Percentiles rank a stretch among this genome's conserved stretches.
Evolutionary conservation across 2,888 invertebrate genomes (phyloP).

Genomic region (Listrodromus nycthemerus): DNA sequence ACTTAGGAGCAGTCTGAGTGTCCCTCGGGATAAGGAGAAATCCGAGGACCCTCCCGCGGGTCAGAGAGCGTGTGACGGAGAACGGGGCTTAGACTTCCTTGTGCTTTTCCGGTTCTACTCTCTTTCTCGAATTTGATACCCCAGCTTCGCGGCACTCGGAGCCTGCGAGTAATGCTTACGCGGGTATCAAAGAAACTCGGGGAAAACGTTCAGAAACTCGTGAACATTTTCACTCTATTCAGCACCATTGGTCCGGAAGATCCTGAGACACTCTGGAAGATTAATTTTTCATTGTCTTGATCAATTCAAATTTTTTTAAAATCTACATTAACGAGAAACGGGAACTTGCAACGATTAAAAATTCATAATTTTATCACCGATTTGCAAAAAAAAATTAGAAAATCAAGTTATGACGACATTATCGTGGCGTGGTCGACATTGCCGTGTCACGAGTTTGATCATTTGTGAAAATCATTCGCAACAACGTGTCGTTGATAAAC

Average conservation of each 20-base stretch:
- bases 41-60: conserved; percentile 14
- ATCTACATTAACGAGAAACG: no score
- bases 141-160: conserved; percentile 16
- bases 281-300: no score
- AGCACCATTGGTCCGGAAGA: background rate
- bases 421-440: background rate
- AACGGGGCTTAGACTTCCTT: conserved; percentile 31
- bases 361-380: background rate
- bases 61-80: conserved; percentile 27
- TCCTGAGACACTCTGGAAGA: background rate
- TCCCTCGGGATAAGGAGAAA: conserved; percentile 35
- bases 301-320: no score
- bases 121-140: conserved; percentile 5
- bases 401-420: background rate
- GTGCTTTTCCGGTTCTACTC: conserved; percentile 1
- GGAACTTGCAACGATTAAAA: no score
- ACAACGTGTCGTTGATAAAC: background rate
- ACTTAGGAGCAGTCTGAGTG: conserved; percentile 35
- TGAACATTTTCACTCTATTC: background rate
- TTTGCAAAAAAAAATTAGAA: background rate
- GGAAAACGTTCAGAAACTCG: background rate
- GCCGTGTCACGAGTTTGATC: background rate
- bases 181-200: background rate
- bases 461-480: background rate
- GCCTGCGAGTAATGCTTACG: conserved; percentile 18